Base-by-base conservation (phyloP, 2,888 invertebrate species). In the Neuroscelio doddi region DNA sequence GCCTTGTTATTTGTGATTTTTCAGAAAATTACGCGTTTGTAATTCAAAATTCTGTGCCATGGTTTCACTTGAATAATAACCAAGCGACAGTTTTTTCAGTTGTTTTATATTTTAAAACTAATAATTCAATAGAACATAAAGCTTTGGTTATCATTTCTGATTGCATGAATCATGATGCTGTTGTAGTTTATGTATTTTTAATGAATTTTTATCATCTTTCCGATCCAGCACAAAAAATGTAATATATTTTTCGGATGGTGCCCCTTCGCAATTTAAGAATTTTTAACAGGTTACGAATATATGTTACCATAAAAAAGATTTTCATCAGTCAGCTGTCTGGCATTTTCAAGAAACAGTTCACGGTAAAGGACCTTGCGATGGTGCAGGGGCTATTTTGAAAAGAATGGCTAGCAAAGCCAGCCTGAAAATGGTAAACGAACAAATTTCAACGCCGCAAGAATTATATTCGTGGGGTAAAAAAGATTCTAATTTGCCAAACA, bases 331-430 rank as follows among this genome's bases (percentile, higher is more conserved):
- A 21, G 50, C 42, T 1, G 39, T 34, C 34, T 65, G 64, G 64
- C 45, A 64, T 44, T 58, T 53, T 42, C 53, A 53, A 24, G 45
- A 44, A 21, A 64, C 58, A 12, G 64, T 53, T 9, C 49, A 58
- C 26, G 64, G 55, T n/a, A 64, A 64, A 50, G 64, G 58, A 5
- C 58, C 64, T 2, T 64, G 52, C 17, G 64, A 58, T 45, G 49
- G 64, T 14, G 57, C 44, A 5, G 58, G 53, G 7, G 53, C 45
- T 8, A 30, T 38, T 7, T 10, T 64, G 0, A 64, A 52, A 26
- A 41, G 58, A 57, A 49, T 30, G 32, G 55, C 62, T n/a, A 36
- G 47, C 29, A 10, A 53, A 52, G 44, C 52, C 5, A 52, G 44
- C 27, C 10, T 52, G 9, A 16, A 52, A 53, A 44, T 58, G 50